These are phyloP conservation scores for Ceratosolen fusciceps DNA, from an alignment of 1,140 invertebrate species.

Conservation along the genomic window DNA sequence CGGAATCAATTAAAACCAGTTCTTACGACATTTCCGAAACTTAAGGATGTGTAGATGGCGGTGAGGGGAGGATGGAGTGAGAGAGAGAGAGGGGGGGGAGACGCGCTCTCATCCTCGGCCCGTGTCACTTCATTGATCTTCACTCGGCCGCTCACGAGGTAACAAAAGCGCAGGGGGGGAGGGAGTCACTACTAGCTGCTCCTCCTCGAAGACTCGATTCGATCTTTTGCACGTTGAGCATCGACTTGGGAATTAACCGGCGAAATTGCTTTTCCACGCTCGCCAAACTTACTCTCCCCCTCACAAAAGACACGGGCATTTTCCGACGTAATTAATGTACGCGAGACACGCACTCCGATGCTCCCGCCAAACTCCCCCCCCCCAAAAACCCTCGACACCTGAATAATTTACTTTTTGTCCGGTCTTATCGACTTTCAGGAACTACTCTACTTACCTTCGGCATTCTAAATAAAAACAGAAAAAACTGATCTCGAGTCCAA, in stretches of 20 bases:
- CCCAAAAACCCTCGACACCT: no score
- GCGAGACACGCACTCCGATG: neutral
- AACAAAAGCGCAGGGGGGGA: neutral
- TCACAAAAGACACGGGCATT: neutral
- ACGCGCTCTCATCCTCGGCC: no score
- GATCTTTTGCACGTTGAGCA: neutral
- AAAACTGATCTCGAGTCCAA: neutral
- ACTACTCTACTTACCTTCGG: neutral
- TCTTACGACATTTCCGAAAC: neutral
- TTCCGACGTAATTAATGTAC: neutral
- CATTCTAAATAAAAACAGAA: no score
- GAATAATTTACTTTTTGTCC: neutral
- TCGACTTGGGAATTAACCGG: neutral
- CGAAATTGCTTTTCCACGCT: neutral
- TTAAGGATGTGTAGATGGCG: no score
- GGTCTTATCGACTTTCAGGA: neutral
- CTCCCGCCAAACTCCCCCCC: no score
- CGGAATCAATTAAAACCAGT: conserved; percentile 5
- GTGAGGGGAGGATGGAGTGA: no score
- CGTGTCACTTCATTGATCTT: neutral
- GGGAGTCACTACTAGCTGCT: neutral
- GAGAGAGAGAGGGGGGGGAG: neutral
- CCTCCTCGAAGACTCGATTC: neutral
- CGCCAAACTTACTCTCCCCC: neutral
- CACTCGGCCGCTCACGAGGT: neutral